phyloP scores from a whole-genome alignment of 2,888 invertebrate genomes.

The Ectobius pallidus region DNA sequence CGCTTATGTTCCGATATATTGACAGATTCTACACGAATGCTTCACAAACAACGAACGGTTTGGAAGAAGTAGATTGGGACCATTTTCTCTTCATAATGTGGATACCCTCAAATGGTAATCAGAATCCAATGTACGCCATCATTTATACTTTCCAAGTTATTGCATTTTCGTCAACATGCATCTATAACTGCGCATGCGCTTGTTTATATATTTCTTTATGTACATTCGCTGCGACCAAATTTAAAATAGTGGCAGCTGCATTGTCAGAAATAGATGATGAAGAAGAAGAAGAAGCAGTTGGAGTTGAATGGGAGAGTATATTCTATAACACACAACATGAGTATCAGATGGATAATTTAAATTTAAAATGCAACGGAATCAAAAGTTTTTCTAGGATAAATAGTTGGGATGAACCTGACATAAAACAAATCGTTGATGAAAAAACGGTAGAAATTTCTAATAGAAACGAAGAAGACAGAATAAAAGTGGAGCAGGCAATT shows the following conservation, averaged over 20 bases:
- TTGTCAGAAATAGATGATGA: not conserved
- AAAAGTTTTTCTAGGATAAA: no score
- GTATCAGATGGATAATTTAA: no score
- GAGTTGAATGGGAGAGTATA: no score
- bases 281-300: no score
- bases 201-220: not conserved
- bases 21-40: not conserved
- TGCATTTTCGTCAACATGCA: not conserved
- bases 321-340: no score
- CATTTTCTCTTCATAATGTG: not conserved
- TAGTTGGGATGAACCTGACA: no score
- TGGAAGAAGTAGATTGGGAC: not conserved
- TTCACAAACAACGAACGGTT: not conserved
- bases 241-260: not conserved
- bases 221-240: not conserved
- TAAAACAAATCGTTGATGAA: no score
- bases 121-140: not conserved
- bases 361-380: no score
- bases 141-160: not conserved
- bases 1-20: not conserved
- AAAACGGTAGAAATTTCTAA: no score
- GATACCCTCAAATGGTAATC: not conserved
- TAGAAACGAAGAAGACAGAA: no score
- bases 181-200: not conserved
- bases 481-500: no score